A percentile compares a stretch with the other conserved stretches of the same genome.
phyloP scores from a whole-genome alignment of 1,140 invertebrate genomes.

The Halyomorpha halys region DNA sequence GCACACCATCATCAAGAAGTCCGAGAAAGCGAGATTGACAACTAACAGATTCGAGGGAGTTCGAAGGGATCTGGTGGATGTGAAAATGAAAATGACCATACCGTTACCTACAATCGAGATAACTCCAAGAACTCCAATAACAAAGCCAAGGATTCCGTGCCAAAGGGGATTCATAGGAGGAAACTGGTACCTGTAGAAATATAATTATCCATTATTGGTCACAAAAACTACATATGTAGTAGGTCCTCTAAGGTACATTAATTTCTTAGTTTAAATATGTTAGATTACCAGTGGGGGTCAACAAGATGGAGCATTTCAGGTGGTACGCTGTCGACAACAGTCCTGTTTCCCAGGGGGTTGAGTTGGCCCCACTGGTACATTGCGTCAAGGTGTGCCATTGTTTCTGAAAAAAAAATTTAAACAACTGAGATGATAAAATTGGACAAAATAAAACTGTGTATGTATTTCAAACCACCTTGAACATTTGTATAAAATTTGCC shows the following conservation, averaged over 20 bases:
- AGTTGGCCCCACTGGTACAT: slow-evolving; percentile 24
- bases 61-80: slow-evolving; percentile 58
- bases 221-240: no score
- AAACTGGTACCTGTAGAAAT: slow-evolving; percentile 36
- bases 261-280: neutral
- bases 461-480: no score
- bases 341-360: slow-evolving; percentile 42
- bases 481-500: no score
- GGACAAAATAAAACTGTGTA: no score
- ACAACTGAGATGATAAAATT: no score
- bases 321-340: slow-evolving; percentile 57
- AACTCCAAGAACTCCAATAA: slow-evolving; percentile 58
- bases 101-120: slow-evolving; percentile 65
- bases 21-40: slow-evolving; percentile 75
- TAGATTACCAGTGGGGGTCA: slow-evolving; percentile 51
- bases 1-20: slow-evolving; percentile 75
- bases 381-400: slow-evolving; percentile 5
- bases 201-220: neutral
- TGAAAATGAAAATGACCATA: slow-evolving; percentile 78
- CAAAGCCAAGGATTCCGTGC: slow-evolving; percentile 65
- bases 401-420: neutral
- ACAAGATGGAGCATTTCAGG: slow-evolving; percentile 57
- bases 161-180: slow-evolving; percentile 66
- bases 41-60: slow-evolving; percentile 79
- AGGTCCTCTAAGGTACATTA: neutral